Evolutionary conservation across 2,113 vertebrate genomes (phyloP).

Genomic region (Zosterops lateralis): DNA sequence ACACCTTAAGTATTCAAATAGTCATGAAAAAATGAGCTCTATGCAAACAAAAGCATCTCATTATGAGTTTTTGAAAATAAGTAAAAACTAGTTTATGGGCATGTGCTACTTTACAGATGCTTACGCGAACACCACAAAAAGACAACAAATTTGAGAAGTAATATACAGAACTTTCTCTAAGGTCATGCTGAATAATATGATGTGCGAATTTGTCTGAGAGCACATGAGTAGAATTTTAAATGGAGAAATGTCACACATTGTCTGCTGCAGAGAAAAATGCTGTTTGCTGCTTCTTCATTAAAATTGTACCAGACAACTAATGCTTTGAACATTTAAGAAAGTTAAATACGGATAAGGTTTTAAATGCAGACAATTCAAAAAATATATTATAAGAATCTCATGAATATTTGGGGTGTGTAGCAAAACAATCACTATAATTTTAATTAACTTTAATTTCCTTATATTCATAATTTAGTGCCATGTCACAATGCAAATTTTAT

Average conservation of each 20-base stretch:
- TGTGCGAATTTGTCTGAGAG: background rate
- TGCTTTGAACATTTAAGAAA: background rate
- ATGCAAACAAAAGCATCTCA: background rate
- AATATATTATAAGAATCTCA: background rate
- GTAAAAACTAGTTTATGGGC: background rate
- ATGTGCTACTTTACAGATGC: background rate
- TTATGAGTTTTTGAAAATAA: background rate
- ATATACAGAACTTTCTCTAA: background rate
- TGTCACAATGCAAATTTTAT: background rate
- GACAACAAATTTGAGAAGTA: background rate
- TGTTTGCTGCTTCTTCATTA: background rate
- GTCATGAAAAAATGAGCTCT: background rate
- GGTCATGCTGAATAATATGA: background rate
- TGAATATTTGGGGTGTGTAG: rapidly evolving
- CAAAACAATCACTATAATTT: background rate
- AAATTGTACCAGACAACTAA: background rate
- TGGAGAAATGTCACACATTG: background rate
- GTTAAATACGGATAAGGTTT: background rate
- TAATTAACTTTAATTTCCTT: background rate
- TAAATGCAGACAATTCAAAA: background rate
- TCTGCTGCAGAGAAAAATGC: background rate
- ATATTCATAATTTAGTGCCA: background rate
- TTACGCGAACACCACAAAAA: background rate
- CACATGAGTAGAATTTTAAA: background rate
- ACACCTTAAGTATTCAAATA: background rate